These are phyloP conservation scores for Tenthredo livida DNA, from an alignment of 2,888 invertebrate genomes.

Conservation along the genomic window DNA sequence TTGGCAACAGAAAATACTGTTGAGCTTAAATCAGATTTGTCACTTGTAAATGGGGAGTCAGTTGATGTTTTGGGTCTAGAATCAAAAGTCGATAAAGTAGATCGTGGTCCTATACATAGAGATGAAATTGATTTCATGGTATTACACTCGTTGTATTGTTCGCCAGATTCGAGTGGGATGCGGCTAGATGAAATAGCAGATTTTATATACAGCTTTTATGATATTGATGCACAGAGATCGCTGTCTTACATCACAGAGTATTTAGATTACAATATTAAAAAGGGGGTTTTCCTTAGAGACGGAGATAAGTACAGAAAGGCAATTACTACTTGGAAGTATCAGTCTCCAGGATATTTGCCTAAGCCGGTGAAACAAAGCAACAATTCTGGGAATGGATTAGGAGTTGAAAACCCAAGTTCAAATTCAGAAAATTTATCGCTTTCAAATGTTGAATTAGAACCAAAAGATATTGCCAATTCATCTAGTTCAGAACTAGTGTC, in stretches of 20 bases:
- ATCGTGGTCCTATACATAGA: neutral
- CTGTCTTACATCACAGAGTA: conserved; percentile 6
- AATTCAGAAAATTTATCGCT: neutral
- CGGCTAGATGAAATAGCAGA: conserved; percentile 12
- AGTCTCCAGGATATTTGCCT: neutral
- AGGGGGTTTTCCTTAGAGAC: neutral
- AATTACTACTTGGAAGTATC: neutral
- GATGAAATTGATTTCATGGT: conserved; percentile 26
- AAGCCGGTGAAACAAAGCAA: neutral
- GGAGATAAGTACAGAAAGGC: conserved; percentile 22
- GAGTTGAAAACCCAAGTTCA: neutral
- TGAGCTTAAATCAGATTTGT: neutral
- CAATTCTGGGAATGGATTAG: neutral
- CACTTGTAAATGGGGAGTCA: neutral
- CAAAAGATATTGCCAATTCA: neutral
- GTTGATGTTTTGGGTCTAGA: neutral
- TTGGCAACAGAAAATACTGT: neutral
- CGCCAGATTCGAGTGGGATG: neutral
- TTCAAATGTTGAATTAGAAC: neutral
- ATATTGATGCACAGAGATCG: neutral
- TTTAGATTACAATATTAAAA: neutral
- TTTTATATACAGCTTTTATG: conserved; percentile 2
- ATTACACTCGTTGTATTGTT: conserved; percentile 5
- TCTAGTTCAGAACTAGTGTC: neutral
- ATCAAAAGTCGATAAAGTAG: neutral